phyloP scores from a whole-genome alignment of 2,888 invertebrate genomes.

The Drosophila subquinaria region DNA sequence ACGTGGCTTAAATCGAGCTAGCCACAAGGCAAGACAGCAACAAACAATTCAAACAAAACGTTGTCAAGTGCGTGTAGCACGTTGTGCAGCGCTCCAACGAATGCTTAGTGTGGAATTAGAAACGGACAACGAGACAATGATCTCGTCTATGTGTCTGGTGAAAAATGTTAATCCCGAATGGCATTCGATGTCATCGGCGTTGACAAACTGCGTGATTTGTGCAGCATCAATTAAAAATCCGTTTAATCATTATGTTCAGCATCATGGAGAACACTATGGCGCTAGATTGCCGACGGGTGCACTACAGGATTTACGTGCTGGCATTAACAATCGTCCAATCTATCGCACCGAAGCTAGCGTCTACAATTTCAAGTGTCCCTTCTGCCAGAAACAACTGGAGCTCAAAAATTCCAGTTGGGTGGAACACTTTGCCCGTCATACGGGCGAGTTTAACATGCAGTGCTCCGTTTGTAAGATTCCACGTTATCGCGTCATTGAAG shows the following conservation, averaged over 20 bases:
- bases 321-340: slow-evolving; percentile 37
- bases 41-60: background rate
- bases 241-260: slow-evolving; percentile 68
- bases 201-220: slow-evolving; percentile 75
- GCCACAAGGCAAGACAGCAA: background rate
- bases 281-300: slow-evolving; percentile 77
- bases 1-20: slow-evolving; percentile 24
- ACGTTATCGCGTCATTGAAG: slow-evolving; percentile 1
- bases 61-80: slow-evolving; percentile 11
- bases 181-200: slow-evolving; percentile 77
- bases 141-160: background rate
- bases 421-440: slow-evolving; percentile 91
- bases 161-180: slow-evolving; percentile 74
- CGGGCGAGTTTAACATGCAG: slow-evolving; percentile 90
- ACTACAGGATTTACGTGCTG: slow-evolving; percentile 64
- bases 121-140: background rate
- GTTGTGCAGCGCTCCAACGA: background rate
- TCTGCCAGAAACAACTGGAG: slow-evolving; percentile 73
- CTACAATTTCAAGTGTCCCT: slow-evolving; percentile 75
- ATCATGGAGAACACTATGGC: slow-evolving; percentile 77
- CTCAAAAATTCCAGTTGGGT: slow-evolving; percentile 78
- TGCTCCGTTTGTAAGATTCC: slow-evolving; percentile 87
- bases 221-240: slow-evolving; percentile 19
- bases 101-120: background rate
- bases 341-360: background rate